Conservation (phyloP, 2,113 vertebrate genomes). For the Columba livia region DNA sequence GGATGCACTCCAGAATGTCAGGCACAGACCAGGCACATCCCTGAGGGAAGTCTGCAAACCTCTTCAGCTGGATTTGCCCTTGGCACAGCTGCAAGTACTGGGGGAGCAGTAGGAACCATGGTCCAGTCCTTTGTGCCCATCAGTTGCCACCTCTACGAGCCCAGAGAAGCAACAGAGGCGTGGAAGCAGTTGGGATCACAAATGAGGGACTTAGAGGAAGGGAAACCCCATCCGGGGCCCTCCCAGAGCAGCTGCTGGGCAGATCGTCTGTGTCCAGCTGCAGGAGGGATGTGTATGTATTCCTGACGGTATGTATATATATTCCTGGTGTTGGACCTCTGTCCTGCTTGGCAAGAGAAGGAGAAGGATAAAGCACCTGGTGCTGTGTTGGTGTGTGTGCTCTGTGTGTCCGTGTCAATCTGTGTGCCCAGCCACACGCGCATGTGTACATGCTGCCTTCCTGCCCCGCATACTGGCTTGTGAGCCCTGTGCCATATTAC, state of each 20-base stretch:
- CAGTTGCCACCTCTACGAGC: not conserved
- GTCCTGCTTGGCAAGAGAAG: not conserved
- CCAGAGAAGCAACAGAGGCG: not conserved
- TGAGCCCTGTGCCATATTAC: fast-evolving
- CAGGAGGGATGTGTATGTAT: not conserved
- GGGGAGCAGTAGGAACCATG: fast-evolving
- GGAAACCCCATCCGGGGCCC: too few species aligned
- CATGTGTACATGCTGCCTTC: too few species aligned
- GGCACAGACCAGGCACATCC: not conserved
- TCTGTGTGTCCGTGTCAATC: not conserved
- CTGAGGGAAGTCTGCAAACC: not conserved
- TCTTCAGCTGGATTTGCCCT: not conserved
- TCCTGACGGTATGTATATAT: not conserved
- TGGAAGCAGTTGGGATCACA: not conserved
- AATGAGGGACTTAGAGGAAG: not conserved
- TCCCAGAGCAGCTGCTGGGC: not conserved
- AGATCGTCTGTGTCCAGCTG: not conserved
- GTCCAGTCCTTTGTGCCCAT: not conserved
- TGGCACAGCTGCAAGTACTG: fast-evolving
- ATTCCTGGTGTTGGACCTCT: not conserved
- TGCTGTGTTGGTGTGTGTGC: fast-evolving
- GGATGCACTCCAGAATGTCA: not conserved
- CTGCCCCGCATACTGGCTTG: not conserved
- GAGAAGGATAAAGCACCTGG: not conserved
- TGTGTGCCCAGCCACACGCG: not conserved